These are phyloP conservation scores for Rhorus exstirpatorius DNA, from an alignment of 2,888 invertebrate genomes.

Conservation along the genomic window DNA sequence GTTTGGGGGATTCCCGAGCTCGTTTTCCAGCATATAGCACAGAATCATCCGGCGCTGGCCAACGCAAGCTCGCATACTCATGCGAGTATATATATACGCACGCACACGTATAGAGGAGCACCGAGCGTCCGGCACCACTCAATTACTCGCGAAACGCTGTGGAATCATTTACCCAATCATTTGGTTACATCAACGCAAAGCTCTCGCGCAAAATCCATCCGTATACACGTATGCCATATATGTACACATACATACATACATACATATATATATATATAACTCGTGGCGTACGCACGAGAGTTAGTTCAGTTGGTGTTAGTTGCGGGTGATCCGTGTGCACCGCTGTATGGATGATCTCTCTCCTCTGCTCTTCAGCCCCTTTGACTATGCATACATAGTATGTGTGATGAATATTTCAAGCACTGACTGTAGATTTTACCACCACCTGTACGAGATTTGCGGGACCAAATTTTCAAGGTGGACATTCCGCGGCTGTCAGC, in stretches of 20 bases:
- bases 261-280: constrained; percentile 1
- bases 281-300: not conserved
- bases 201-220: constrained; percentile 57
- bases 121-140: constrained; percentile 82
- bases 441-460: constrained; percentile 48
- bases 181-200: constrained; percentile 85
- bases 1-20: not conserved
- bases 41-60: too few relatives aligned
- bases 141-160: constrained; percentile 86
- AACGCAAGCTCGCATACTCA: not conserved
- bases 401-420: constrained; percentile 41
- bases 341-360: constrained; percentile 31
- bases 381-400: constrained; percentile 1
- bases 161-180: constrained; percentile 86
- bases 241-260: not conserved
- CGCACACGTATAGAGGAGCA: constrained; percentile 12
- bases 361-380: constrained; percentile 40
- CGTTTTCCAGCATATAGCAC: not conserved
- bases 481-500: constrained; percentile 25
- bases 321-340: constrained; percentile 7
- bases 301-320: constrained; percentile 31
- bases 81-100: not conserved
- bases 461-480: constrained; percentile 48
- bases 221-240: constrained; percentile 15
- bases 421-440: constrained; percentile 56